These are phyloP conservation scores for Paracentrotus lividus DNA, from an alignment of 53 echinoderm and acorn worm genomes.

Conservation along the genomic window DNA sequence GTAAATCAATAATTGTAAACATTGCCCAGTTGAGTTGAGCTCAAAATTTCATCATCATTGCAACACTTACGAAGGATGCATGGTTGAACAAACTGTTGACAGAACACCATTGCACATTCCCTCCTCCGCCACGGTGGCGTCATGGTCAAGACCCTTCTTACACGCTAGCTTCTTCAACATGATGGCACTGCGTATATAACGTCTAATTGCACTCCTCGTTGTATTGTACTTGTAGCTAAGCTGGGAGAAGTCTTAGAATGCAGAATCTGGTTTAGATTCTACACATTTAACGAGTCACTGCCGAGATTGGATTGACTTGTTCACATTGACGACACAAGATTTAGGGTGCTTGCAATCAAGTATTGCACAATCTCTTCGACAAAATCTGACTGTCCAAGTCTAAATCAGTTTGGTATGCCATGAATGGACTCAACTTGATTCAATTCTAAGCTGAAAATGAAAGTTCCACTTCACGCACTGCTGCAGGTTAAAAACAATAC, in stretches of 20 bases:
- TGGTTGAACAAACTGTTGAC: not conserved
- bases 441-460: not conserved
- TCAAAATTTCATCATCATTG: not conserved
- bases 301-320: too few relatives aligned
- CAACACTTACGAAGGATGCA: slow-evolving; percentile 42
- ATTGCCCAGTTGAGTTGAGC: too few relatives aligned
- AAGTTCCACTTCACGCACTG: not conserved
- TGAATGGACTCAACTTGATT: too few relatives aligned
- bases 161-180: slow-evolving; percentile 42
- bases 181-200: not conserved
- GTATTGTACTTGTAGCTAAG: not conserved
- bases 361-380: not conserved
- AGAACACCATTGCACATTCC: not conserved
- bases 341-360: not conserved
- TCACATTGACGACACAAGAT: too few relatives aligned
- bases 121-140: not conserved
- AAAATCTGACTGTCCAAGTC: slow-evolving; percentile 11
- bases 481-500: not conserved
- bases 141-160: slow-evolving; percentile 27
- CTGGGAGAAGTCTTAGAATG: not conserved
- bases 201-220: not conserved
- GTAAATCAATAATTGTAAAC: not conserved
- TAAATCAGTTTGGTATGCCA: slow-evolving; percentile 9
- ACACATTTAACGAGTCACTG: not conserved
- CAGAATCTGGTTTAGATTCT: not conserved